These are phyloP conservation scores for Leucopsar rothschildi DNA, from an alignment of 2,113 vertebrate genomes.

Conservation along the genomic window DNA sequence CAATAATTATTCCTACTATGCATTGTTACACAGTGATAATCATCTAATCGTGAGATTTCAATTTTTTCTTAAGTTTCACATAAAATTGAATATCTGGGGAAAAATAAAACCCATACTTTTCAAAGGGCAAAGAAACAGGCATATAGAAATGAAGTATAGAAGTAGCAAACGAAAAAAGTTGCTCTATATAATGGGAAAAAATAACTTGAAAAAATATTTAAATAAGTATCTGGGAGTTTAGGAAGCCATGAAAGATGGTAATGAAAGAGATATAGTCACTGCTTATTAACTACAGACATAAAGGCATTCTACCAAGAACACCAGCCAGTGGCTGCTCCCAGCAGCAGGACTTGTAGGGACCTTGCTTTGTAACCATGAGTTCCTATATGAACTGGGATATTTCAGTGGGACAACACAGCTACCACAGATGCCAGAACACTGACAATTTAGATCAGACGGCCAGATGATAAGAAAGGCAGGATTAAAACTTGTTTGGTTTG, in stretches of 20 bases:
- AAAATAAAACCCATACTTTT: not conserved
- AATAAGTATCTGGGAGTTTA: not conserved
- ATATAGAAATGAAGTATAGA: not conserved
- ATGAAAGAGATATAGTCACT: not conserved
- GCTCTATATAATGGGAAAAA: not conserved
- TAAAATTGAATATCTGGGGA: not conserved
- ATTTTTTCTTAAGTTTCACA: not conserved
- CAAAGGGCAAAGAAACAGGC: not conserved
- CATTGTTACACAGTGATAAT: not conserved
- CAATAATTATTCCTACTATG: not conserved
- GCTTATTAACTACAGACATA: not conserved
- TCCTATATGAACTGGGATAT: not conserved
- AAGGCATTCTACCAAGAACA: not conserved
- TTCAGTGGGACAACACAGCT: not conserved
- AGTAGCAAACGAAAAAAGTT: not conserved
- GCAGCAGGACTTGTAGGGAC: not conserved
- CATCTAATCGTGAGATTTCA: not conserved
- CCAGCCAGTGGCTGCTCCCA: not conserved
- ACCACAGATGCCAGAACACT: not conserved
- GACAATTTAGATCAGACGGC: not conserved
- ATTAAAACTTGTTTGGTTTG: not conserved
- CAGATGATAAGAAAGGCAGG: not conserved
- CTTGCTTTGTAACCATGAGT: not conserved
- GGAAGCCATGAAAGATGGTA: not conserved
- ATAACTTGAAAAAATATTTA: rapidly evolving